Evolutionary conservation across 2,888 invertebrate species (phyloP), one percentile per base, ranked within the genome.

Genomic region (Lepidocyrtoides sp.): DNA sequence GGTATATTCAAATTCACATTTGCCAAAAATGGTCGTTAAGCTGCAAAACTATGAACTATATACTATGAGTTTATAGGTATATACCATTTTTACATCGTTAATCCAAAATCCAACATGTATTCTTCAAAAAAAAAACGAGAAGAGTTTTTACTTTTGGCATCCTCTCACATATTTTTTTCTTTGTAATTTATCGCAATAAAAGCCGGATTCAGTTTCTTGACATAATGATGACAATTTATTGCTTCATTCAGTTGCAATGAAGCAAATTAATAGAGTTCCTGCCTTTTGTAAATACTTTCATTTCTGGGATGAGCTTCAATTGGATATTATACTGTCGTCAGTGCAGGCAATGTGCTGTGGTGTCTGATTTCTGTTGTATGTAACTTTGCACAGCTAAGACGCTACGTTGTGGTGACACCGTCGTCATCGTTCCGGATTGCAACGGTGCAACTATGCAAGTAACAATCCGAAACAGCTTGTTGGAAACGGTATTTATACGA

Each of bases 171-270:
- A 4, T 36, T 17, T 29, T 29, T 36, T 69, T 17, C 23, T 29
- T 36, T 4, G 7, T 36, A 36, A 69, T 14, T 36, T 32, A 69
- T 32, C 66, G 36, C 29, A 14, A 7, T 69, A 8, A 29, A 63
- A 69, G 36, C 66, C 63, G 7, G 17, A 57, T 23, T 54, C 51
- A 1, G n/a, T 26, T 60, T 60, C 60, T 48, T 48, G 75, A 75
- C 75, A 26, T 75, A 75, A 75, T 75, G 75, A 75, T 75, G 75
- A 75, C 75, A 48, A 51, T 75, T 51, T 75, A 75, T 75, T 14
- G 48, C 48, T 48, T 48, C 44, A 48, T 75, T 75, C 36, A 75
- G 7, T 75, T 26, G 75, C 44, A 75, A 75, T 75, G 75, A 75
- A 75, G 51, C 44, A 14, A 23, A 72, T 20, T 72, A 72, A 72